A percentile compares a stretch with the other conserved stretches of the same genome.
These are phyloP conservation scores for Biston stratarius DNA, from an alignment of 2,888 invertebrate genomes.

Conservation along the genomic window DNA sequence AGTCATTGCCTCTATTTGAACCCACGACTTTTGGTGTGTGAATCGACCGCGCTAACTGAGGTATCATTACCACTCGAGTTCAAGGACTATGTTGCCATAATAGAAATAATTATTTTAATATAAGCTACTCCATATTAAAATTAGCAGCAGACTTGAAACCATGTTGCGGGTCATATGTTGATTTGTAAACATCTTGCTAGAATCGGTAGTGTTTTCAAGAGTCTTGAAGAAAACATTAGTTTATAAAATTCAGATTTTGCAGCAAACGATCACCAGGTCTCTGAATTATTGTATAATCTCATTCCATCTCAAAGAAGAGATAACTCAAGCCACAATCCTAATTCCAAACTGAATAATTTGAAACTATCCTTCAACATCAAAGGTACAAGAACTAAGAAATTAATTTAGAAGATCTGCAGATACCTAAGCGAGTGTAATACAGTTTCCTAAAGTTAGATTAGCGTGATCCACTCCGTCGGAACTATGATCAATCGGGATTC, in stretches of 20 bases:
- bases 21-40: no score
- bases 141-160: no score
- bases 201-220: no score
- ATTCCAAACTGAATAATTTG: slow-evolving; percentile 15
- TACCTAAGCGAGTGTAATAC: slow-evolving; percentile 41
- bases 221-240: not conserved
- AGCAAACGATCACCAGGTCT: no score
- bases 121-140: no score
- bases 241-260: not conserved
- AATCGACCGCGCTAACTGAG: no score
- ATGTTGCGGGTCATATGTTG: no score
- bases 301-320: slow-evolving; percentile 6
- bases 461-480: slow-evolving; percentile 58
- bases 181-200: no score
- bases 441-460: slow-evolving; percentile 58
- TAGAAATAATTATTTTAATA: no score
- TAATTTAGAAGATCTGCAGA: slow-evolving; percentile 38
- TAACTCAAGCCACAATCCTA: not conserved
- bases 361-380: slow-evolving; percentile 34
- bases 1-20: no score
- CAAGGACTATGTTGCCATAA: no score
- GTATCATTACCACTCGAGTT: no score
- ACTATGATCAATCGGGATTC: slow-evolving; percentile 64
- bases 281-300: not conserved
- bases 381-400: slow-evolving; percentile 38